These are phyloP conservation scores for Drosophila ironensis DNA, from an alignment of 1,140 invertebrate species.

Conservation along the genomic window DNA sequence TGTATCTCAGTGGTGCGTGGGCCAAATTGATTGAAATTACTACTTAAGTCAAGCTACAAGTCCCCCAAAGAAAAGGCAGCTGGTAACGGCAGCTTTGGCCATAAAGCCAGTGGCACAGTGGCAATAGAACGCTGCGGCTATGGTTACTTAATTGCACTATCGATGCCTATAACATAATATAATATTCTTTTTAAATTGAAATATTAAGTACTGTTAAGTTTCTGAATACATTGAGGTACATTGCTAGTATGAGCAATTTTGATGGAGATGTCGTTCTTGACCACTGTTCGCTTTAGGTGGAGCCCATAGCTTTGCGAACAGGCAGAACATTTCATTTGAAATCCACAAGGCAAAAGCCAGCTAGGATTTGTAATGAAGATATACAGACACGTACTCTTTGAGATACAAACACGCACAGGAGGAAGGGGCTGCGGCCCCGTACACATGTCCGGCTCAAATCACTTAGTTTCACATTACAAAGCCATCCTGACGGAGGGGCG, in stretches of 20 bases:
- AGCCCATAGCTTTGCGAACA: constrained; percentile 23
- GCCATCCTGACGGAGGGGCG: constrained; percentile 49
- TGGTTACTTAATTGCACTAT: too few species aligned
- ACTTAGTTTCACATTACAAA: constrained; percentile 80
- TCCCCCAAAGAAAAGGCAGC: constrained; percentile 19
- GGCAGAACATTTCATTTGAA: constrained; percentile 51
- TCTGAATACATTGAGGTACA: too few species aligned
- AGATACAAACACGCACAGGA: constrained; percentile 34
- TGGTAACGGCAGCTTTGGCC: constrained; percentile 30
- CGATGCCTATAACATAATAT: too few species aligned
- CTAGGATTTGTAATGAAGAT: constrained; percentile 71
- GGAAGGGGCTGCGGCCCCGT: background rate
- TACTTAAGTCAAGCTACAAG: constrained; percentile 53
- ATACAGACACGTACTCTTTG: constrained; percentile 61
- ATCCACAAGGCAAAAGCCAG: constrained; percentile 67
- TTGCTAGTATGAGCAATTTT: too few species aligned
- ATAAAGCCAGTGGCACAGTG: constrained; percentile 33
- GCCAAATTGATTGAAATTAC: constrained; percentile 61
- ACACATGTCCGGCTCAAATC: constrained; percentile 56
- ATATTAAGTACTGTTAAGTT: too few species aligned
- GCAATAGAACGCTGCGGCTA: background rate
- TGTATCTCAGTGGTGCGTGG: constrained; percentile 16
- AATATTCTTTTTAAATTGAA: too few species aligned
- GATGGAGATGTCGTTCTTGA: background rate
- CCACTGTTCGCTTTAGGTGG: constrained; percentile 26